Percentiles rank a stretch among this genome's conserved stretches.
Conservation (phyloP, 1,140 invertebrate genomes). For the Bombus superbus region DNA sequence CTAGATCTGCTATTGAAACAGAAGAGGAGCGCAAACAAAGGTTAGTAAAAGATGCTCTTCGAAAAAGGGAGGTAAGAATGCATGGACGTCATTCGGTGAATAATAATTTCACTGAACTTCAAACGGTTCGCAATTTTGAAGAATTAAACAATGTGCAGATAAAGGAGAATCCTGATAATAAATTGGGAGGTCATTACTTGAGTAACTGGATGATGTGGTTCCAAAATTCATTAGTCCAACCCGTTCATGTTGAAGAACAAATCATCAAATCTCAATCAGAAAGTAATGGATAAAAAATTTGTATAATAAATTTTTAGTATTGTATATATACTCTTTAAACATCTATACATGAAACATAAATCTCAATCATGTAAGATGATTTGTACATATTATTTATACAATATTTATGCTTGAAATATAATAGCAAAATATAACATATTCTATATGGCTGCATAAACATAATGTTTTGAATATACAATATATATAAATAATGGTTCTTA, state of each 20-base stretch:
- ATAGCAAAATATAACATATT: constrained; percentile 28
- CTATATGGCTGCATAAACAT: constrained; percentile 20
- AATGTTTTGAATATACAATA: constrained; percentile 35
- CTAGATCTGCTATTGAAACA: constrained; percentile 73
- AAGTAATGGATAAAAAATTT: constrained; percentile 54
- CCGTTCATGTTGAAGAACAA: constrained; percentile 60
- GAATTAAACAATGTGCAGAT: constrained; percentile 70
- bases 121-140: constrained; percentile 69
- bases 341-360: constrained; percentile 8
- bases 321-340: constrained; percentile 9
- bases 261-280: constrained; percentile 52
- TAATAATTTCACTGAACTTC: constrained; percentile 70
- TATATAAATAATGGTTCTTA: constrained; percentile 42
- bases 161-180: constrained; percentile 68
- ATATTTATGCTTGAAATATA: constrained; percentile 34
- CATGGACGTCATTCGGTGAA: constrained; percentile 60
- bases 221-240: constrained; percentile 70
- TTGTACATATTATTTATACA: constrained; percentile 45
- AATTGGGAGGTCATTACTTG: constrained; percentile 70
- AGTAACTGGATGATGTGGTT: constrained; percentile 77
- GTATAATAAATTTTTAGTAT: constrained; percentile 11
- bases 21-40: constrained; percentile 74
- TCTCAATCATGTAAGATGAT: constrained; percentile 44
- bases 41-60: constrained; percentile 73
- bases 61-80: constrained; percentile 74